Percentiles rank a stretch among this genome's conserved stretches.
Evolutionary conservation across 1,140 invertebrate species (phyloP).

Genomic region (Lepidotrigona ventralis): DNA sequence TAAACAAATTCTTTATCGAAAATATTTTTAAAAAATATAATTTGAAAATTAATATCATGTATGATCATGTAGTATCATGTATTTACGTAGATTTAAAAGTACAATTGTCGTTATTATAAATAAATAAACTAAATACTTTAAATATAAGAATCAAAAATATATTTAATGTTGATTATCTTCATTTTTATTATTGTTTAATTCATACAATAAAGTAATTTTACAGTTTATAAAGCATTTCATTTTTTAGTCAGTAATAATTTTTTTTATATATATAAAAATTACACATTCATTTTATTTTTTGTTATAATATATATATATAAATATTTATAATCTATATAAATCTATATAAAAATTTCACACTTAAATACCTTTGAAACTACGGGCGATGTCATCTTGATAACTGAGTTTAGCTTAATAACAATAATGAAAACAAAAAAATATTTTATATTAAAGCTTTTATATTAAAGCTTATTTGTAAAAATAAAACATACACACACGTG

Average conservation of each 20-base stretch:
- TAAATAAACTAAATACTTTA: neutral
- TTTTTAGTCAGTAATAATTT: neutral
- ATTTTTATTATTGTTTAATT: neutral
- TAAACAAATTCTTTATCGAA: too few relatives aligned
- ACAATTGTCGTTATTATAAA: neutral
- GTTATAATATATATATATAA: too few relatives aligned
- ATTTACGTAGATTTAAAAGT: too few relatives aligned
- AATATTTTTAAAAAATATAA: too few relatives aligned
- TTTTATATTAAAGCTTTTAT: neutral
- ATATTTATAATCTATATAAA: too few relatives aligned
- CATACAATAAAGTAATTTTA: neutral
- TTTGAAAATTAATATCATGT: too few relatives aligned
- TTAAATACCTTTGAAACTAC: slow-evolving; percentile 34
- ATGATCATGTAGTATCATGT: too few relatives aligned
- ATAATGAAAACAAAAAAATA: neutral
- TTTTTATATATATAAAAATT: neutral
- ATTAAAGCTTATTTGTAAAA: neutral
- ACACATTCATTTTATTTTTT: neutral
- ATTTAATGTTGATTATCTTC: neutral
- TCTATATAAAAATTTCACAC: neutral
- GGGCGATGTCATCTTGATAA: slow-evolving; percentile 23
- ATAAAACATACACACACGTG: neutral
- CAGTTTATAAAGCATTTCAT: neutral
- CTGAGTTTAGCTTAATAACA: neutral
- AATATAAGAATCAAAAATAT: neutral